phyloP scores from a whole-genome alignment of 2,797 vertebrate genomes.

The Lophius americanus region DNA sequence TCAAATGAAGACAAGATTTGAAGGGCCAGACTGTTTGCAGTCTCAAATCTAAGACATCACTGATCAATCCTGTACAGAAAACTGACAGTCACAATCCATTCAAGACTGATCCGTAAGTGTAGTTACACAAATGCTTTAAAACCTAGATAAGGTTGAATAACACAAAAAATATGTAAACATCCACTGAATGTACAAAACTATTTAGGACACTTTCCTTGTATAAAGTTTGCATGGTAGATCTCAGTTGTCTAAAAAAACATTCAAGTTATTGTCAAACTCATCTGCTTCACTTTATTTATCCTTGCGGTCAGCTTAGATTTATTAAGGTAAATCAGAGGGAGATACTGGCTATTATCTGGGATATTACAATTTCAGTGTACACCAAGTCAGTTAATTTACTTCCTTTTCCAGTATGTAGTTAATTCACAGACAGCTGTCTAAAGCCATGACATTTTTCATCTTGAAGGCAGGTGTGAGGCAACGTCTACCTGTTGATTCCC shows the following conservation, averaged over 20 bases:
- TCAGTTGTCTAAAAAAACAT: not conserved
- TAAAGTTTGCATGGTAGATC: not conserved
- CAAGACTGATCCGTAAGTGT: not conserved
- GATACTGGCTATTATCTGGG: constrained; percentile 4
- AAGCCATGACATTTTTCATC: not conserved
- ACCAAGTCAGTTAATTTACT: not conserved
- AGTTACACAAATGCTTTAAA: constrained; percentile 9
- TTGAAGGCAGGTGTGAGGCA: not conserved
- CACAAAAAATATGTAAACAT: constrained; percentile 3
- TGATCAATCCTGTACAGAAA: not conserved
- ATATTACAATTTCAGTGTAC: not conserved
- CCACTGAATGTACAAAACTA: not conserved
- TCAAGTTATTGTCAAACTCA: not conserved
- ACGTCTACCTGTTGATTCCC: constrained; percentile 77
- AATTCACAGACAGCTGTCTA: constrained; percentile 7
- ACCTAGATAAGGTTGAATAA: not conserved
- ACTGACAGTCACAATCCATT: not conserved
- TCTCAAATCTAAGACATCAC: not conserved
- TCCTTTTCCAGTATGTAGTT: not conserved
- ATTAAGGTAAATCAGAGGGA: too few relatives aligned
- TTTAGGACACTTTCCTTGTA: not conserved
- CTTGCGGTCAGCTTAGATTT: too few relatives aligned
- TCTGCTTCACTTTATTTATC: constrained; percentile 1
- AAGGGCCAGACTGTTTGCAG: not conserved
- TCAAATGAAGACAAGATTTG: constrained; percentile 5